Base-by-base conservation (phyloP, 2,888 invertebrate genomes). In the Iselma pallidipennis region DNA sequence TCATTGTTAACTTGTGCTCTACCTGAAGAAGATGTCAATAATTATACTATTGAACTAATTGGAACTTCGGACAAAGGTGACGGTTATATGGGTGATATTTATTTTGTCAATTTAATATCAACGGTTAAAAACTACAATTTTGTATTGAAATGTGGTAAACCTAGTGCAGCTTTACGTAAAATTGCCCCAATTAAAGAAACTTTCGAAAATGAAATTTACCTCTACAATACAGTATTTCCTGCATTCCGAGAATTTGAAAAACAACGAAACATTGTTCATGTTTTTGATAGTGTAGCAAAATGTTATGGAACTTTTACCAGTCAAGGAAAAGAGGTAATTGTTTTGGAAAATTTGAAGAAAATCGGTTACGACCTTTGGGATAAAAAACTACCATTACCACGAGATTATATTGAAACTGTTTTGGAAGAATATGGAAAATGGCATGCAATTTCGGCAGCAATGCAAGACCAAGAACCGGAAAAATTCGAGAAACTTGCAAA, bases 391-490 rank as follows among this genome's bases (percentile, higher is more conserved):
- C 66, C 67, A 19, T 67, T 76, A 61, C 68, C 74, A 56, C 69
- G 69, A 12, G 59, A 71, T 16, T 76, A 76, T 53, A 55, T 74
- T 1, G 59, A 57, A n/a, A 26, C 74, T 14, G 71, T 74, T 28
- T 51, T 77, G 12, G 7, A 21, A 63, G 33, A 57, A 55, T 70
- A 74, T 28, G 77, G 69, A 1, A 67, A 66, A 49, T 59, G 12
- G 1, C 59, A 54, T 37, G 57, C 57, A n/a, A 29, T 21, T 29
- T 29, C 31, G n/a, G 7, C 14, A 0, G 28, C 28, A 3, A 51
- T 45, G 12, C n/a, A n/a, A 2, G 42, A 42, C n/a, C 45, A 23
- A 45, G 23, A 21, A 23, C 21, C 23, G 10, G 45, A 45, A 12
- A 5, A 23, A 23, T 74, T 70, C 52, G n/a, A n/a, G n/a, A n/a